Conservation (phyloP, 2,797 vertebrate genomes). For the Pelodytes ibericus region DNA sequence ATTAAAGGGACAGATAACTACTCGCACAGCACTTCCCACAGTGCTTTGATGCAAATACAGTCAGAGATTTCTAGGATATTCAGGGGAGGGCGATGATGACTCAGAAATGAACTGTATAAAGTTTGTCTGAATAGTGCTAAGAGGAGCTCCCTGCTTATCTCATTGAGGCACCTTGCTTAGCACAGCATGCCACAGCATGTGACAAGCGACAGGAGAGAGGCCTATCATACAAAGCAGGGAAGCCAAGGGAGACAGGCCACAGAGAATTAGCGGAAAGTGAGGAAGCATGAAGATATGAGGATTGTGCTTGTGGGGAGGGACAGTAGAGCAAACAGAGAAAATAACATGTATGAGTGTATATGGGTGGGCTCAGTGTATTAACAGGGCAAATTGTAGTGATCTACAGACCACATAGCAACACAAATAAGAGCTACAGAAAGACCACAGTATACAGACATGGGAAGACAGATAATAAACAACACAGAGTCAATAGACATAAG, state of each 20-base stretch:
- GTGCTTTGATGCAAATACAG: neutral
- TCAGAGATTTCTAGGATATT: neutral
- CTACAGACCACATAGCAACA: no score
- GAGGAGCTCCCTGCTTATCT: conserved; percentile 38
- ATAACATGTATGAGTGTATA: no score
- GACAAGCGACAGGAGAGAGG: conserved; percentile 33
- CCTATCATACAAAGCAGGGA: conserved; percentile 1
- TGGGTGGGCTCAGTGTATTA: no score
- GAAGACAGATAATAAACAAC: no score
- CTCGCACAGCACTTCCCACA: neutral
- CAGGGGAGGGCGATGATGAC: neutral
- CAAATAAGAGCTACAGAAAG: no score
- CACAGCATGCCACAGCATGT: conserved; percentile 24
- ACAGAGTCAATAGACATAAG: no score
- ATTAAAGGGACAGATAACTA: no score
- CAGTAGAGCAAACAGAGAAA: no score
- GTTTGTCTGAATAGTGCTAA: neutral
- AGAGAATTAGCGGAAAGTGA: neutral
- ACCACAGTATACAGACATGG: no score
- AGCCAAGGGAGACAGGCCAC: neutral
- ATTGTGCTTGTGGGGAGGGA: no score
- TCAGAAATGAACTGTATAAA: neutral
- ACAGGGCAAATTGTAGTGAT: no score
- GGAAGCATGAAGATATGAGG: neutral
- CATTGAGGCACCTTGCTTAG: conserved; percentile 40